Evolutionary conservation across 92 coral and sea anemone species (phyloP).

Genomic region (Scolanthus callimorphus): DNA sequence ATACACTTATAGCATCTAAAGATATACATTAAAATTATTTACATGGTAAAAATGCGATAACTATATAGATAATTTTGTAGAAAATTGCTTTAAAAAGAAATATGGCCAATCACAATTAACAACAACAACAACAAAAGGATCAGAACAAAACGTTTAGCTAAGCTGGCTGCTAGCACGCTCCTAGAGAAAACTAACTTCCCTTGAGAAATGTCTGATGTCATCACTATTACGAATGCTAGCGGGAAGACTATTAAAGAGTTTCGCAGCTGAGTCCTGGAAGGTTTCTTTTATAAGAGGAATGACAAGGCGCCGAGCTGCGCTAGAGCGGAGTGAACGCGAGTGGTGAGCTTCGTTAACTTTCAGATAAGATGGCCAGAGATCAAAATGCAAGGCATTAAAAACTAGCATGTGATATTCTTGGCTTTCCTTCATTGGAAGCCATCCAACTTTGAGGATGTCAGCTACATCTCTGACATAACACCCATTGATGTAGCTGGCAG

Average conservation of each 20-base stretch:
- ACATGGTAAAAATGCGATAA: too few species aligned
- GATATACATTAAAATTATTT: too few species aligned
- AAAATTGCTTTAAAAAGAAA: too few species aligned
- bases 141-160: too few species aligned
- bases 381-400: not conserved
- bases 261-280: not conserved
- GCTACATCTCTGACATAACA: too few species aligned
- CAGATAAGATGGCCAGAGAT: slow-evolving; percentile 3
- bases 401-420: not conserved
- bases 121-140: too few species aligned
- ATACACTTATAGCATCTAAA: too few species aligned
- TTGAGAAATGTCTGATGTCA: not conserved
- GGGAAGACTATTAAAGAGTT: not conserved
- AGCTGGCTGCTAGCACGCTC: too few species aligned
- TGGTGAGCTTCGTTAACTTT: not conserved
- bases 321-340: not conserved
- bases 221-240: not conserved
- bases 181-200: not conserved
- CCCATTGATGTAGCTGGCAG: too few species aligned
- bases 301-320: not conserved
- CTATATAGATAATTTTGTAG: too few species aligned
- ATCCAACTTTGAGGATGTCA: too few species aligned
- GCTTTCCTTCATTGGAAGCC: not conserved
- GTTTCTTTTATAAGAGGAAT: not conserved
- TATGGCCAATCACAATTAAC: too few species aligned